Evolutionary conservation across 2,888 invertebrate genomes (phyloP).

Genomic region (Acanthacorydalis orientalis): DNA sequence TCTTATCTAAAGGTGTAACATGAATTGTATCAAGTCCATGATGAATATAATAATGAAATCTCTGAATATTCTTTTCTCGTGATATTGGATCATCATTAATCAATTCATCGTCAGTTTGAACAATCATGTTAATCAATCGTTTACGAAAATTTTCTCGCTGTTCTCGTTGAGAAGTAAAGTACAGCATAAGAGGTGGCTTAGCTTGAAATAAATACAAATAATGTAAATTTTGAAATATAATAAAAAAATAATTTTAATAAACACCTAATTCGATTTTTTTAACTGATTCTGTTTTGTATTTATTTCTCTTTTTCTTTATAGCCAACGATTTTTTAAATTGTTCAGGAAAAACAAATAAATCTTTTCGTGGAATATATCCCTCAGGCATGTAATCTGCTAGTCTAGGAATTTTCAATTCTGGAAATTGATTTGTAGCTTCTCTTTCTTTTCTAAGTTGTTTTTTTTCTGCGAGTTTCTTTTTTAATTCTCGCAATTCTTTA

Average conservation of each 20-base stretch:
- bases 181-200: neutral
- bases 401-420: neutral
- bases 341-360: neutral
- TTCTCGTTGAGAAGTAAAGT: slow-evolving; percentile 30
- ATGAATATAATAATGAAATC: slow-evolving; percentile 81
- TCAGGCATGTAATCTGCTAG: neutral
- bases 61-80: slow-evolving; percentile 49
- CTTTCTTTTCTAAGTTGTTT: too few species aligned
- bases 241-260: neutral
- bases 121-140: slow-evolving; percentile 59
- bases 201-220: neutral
- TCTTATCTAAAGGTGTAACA: slow-evolving; percentile 66
- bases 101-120: slow-evolving; percentile 24
- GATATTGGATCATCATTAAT: slow-evolving; percentile 32
- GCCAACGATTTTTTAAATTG: neutral
- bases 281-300: neutral
- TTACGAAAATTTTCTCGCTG: slow-evolving; percentile 71
- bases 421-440: neutral
- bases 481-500: too few species aligned
- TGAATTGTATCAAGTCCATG: slow-evolving; percentile 83
- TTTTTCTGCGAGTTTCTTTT: too few species aligned
- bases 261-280: neutral
- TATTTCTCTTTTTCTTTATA: neutral
- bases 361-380: neutral
- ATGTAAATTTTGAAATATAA: neutral